A percentile compares a stretch with the other conserved stretches of the same genome.
Evolutionary conservation across 2,113 vertebrate species (phyloP).

Genomic region (Puntigrus tetrazona): DNA sequence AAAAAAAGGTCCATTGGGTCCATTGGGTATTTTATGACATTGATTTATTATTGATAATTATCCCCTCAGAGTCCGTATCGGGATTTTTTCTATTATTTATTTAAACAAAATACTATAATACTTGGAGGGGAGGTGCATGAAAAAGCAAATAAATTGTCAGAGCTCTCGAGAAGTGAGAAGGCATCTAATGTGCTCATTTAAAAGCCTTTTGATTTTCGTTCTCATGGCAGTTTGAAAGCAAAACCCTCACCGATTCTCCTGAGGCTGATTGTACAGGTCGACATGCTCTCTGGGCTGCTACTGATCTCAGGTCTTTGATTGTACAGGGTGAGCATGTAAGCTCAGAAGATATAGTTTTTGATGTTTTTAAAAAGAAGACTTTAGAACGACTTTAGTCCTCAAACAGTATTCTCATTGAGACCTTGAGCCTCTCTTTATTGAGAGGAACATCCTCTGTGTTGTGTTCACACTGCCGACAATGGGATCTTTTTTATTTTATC

Average conservation of each 20-base stretch:
- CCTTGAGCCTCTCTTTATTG: background rate
- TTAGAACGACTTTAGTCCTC: background rate
- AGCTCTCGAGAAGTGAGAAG: background rate
- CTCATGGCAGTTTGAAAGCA: constrained; percentile 8
- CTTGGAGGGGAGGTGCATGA: background rate
- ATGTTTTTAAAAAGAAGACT: background rate
- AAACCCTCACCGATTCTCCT: background rate
- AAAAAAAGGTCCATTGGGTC: no score
- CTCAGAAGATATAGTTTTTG: background rate
- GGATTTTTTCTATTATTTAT: background rate
- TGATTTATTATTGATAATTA: background rate
- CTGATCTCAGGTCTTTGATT: constrained; percentile 31
- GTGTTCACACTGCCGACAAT: background rate
- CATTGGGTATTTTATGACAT: background rate
- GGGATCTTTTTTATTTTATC: background rate
- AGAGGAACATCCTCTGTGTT: background rate
- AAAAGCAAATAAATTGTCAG: background rate
- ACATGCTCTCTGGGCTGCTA: background rate
- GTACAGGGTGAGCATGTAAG: background rate
- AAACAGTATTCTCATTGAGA: background rate
- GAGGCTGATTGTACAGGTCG: background rate
- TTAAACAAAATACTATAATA: background rate
- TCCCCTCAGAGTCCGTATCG: background rate
- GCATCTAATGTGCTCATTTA: background rate
- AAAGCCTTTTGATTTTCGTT: constrained; percentile 8